Evolutionary conservation across 1,140 invertebrate species (phyloP), one percentile per base, ranked within the genome.

Genomic region (Tetragnatha versicolor): DNA sequence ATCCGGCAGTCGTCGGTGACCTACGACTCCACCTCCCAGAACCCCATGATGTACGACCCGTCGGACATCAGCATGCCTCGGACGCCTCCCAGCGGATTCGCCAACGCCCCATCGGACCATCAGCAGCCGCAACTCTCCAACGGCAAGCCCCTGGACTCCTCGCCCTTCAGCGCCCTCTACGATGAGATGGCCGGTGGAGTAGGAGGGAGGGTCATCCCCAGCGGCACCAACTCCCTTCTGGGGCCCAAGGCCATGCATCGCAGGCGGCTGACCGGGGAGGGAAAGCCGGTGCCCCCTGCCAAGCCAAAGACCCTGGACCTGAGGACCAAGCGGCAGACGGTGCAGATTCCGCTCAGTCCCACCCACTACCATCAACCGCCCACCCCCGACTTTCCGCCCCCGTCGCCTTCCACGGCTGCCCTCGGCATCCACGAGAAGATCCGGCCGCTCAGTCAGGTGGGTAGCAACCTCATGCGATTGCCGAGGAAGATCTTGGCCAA

Each of bases 361-460:
- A 94, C 93, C 5, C 93, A 95, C 83, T 96, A 96, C 83, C 90
- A 91, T 60, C 94, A 97, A 86, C 95, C 94, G 4, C 94, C 95
- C 0, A 98, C 95, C 3, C 95, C 95, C 0, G 95, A 97, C 83
- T 94, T 96, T 87, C 94, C 95, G 4, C 96, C 96, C 6, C 96
- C 96, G 0, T 94, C 93, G n/a, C 93, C 95, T 6, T 89, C 91
- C 81, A 93, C 95, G 82, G 95, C 96, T 0, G 92, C 95, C 85
- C 91, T 91, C 83, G 92, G 92, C 81, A 98, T 98, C 82, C 92
- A 95, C 83, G 92, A 95, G 83, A 90, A 93, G 84, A 97, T 98
- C 81, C 89, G 94, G 82, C 94, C 94, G 22, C 86, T 95, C 14
- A 94, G 93, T 87, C 93, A 95, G 91, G 94, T 95, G 85, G 88